Evolutionary conservation across 1,140 invertebrate species (phyloP).

Genomic region (Rhagoletis pomonella): DNA sequence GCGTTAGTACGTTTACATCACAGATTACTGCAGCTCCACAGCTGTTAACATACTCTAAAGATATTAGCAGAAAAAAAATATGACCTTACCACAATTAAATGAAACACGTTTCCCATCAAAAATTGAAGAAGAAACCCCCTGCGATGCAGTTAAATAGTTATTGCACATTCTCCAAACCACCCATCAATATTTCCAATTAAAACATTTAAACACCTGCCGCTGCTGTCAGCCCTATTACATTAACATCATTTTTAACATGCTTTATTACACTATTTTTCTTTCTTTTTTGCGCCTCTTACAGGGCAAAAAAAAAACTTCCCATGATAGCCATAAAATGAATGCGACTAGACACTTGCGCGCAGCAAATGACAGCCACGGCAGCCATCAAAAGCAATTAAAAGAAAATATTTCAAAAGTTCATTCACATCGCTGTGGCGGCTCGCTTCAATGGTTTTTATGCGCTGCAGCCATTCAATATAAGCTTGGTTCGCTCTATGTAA

Average conservation of each 20-base stretch:
- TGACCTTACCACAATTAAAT: too few relatives aligned
- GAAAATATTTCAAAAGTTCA: slow-evolving; percentile 52
- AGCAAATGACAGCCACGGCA: slow-evolving; percentile 24
- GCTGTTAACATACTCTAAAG: too few relatives aligned
- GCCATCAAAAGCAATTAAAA: slow-evolving; percentile 52
- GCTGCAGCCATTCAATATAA: not conserved
- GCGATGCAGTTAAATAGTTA: not conserved
- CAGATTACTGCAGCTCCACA: too few relatives aligned
- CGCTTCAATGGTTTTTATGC: slow-evolving; percentile 40
- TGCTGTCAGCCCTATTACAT: slow-evolving; percentile 7
- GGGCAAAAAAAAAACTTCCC: not conserved
- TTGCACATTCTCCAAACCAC: too few relatives aligned
- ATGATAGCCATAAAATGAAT: slow-evolving; percentile 18
- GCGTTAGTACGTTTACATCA: too few relatives aligned
- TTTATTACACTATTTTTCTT: slow-evolving; percentile 1
- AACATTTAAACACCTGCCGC: slow-evolving; percentile 22
- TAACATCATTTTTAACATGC: slow-evolving; percentile 24
- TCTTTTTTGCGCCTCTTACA: not conserved
- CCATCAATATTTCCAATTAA: slow-evolving; percentile 44
- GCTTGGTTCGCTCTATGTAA: not conserved
- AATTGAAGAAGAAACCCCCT: too few relatives aligned
- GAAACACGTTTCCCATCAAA: too few relatives aligned
- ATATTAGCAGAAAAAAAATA: too few relatives aligned
- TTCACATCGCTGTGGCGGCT: slow-evolving; percentile 40
- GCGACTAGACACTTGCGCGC: slow-evolving; percentile 18